Conservation (phyloP, 2,888 invertebrate species). For the Eudasyphora cyanicolor region DNA sequence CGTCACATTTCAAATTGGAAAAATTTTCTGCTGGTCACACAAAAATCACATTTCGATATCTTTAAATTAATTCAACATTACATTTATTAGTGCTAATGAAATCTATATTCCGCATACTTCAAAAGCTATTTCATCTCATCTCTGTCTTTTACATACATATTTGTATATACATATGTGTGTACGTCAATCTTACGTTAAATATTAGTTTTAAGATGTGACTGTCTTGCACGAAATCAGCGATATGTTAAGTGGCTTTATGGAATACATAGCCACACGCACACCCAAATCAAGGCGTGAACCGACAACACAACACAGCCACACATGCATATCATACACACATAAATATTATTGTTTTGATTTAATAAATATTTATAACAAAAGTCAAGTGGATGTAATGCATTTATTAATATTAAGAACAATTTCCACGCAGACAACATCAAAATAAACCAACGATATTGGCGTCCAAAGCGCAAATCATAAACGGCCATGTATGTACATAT, state of each 20-base stretch:
- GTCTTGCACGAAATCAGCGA: constrained; percentile 38
- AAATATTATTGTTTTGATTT: background rate
- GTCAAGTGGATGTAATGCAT: background rate
- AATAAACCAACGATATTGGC: background rate
- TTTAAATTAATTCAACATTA: no score
- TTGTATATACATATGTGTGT: background rate
- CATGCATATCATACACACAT: background rate
- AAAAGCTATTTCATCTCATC: no score
- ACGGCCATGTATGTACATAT: background rate
- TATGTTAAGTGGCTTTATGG: constrained; percentile 48
- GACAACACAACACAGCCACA: background rate
- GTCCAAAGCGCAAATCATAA: no score
- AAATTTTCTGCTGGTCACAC: no score
- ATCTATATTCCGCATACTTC: no score
- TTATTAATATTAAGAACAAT: background rate
- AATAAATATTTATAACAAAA: background rate
- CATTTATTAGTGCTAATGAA: no score
- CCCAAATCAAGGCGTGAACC: background rate
- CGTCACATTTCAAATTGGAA: no score
- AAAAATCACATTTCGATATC: no score
- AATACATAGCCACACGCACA: background rate
- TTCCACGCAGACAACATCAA: background rate
- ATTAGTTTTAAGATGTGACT: background rate
- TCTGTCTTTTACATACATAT: no score
- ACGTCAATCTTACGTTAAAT: background rate